Percentiles rank a stretch among this genome's conserved stretches.
Conservation (phyloP, 2,888 invertebrate species). For the Griposia aprilina region DNA sequence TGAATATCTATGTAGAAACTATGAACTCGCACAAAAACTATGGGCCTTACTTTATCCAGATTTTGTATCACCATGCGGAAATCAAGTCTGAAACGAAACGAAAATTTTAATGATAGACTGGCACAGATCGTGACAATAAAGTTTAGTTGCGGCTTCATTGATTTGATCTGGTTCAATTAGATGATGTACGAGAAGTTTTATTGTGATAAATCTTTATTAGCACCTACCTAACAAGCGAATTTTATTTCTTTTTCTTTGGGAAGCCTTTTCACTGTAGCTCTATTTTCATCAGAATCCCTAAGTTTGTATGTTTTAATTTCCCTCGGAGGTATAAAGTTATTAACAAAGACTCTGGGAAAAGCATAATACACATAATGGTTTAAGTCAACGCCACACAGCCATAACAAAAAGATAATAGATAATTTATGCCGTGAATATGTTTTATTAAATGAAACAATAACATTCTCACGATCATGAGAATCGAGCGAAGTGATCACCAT, state of each 20-base stretch:
- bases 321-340: neutral
- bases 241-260: neutral
- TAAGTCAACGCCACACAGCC: slow-evolving; percentile 10
- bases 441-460: slow-evolving; percentile 55
- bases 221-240: neutral
- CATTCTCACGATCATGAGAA: slow-evolving; percentile 43
- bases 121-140: slow-evolving; percentile 23
- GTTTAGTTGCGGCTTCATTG: slow-evolving; percentile 19
- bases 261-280: neutral
- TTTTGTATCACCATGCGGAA: slow-evolving; percentile 1
- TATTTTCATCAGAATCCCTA: neutral
- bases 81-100: slow-evolving; percentile 18
- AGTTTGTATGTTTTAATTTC: neutral
- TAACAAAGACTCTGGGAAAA: slow-evolving; percentile 29
- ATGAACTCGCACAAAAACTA: neutral
- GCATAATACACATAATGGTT: slow-evolving; percentile 22
- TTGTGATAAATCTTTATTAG: slow-evolving; percentile 20
- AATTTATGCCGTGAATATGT: slow-evolving; percentile 34
- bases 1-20: neutral
- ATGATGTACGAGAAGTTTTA: slow-evolving; percentile 9
- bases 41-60: no score
- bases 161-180: slow-evolving; percentile 38
- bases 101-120: slow-evolving; percentile 19
- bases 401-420: slow-evolving; percentile 51
- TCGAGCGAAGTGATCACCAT: slow-evolving; percentile 18